Conservation (phyloP, 2,797 vertebrate genomes). For the Knipowitschia caucasica region DNA sequence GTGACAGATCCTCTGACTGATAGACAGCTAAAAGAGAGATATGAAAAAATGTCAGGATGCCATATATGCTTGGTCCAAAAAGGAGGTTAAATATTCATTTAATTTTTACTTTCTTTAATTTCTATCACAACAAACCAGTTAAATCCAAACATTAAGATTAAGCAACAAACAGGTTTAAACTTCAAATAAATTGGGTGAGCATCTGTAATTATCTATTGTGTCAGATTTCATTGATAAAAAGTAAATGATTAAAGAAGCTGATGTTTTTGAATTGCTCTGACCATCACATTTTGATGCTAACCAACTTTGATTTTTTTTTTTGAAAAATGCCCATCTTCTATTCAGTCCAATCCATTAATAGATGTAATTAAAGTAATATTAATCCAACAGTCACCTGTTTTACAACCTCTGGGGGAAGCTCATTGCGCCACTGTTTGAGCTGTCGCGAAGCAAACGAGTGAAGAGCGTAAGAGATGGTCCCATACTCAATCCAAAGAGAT, state of each 20-base stretch:
- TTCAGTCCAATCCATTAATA: background rate
- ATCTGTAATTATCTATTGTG: too few species aligned
- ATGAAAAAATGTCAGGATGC: constrained; percentile 22
- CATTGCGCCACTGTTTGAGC: constrained; percentile 89
- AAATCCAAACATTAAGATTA: too few species aligned
- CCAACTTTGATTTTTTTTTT: background rate
- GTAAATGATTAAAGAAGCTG: too few species aligned
- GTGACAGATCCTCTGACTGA: constrained; percentile 26
- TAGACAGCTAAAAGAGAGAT: constrained; percentile 3
- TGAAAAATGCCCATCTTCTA: background rate
- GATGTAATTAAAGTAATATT: background rate
- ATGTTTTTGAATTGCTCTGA: too few species aligned
- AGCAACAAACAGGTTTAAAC: too few species aligned
- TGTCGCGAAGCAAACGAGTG: constrained; percentile 95
- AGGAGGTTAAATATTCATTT: too few species aligned
- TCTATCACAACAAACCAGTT: too few species aligned
- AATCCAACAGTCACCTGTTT: constrained; percentile 79
- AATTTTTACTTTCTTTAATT: too few species aligned
- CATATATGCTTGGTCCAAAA: constrained; percentile 16
- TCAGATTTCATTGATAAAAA: too few species aligned
- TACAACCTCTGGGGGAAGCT: constrained; percentile 85
- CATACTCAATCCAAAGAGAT: constrained; percentile 96
- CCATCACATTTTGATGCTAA: background rate
- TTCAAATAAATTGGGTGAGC: too few species aligned
- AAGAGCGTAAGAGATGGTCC: constrained; percentile 92